Percentiles rank a stretch among this genome's conserved stretches.
Conservation (phyloP, 2,113 vertebrate species). For the Tetrax tetrax region DNA sequence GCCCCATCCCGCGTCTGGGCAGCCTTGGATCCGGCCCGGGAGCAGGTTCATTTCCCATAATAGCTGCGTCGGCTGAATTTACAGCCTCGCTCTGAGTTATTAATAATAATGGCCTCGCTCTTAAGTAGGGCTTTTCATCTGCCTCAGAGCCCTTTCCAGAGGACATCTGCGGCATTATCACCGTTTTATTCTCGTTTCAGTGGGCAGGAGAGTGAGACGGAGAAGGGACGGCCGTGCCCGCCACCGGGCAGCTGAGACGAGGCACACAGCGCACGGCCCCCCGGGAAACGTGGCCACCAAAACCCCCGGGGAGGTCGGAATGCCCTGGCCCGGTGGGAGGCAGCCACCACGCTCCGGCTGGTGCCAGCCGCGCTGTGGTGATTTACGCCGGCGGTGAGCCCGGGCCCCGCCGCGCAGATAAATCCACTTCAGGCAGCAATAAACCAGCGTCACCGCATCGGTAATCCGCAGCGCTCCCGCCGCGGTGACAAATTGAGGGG, state of each 20-base stretch:
- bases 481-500: neutral
- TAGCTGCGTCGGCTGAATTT: conserved; percentile 41
- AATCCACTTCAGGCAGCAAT: conserved; percentile 35
- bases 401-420: neutral
- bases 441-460: conserved; percentile 13
- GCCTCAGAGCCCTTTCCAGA: conserved; percentile 53
- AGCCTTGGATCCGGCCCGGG: neutral
- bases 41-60: conserved; percentile 18
- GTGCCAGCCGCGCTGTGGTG: neutral
- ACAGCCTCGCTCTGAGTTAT: conserved; percentile 36
- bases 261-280: accelerated
- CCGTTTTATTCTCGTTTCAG: conserved; percentile 1
- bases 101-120: conserved; percentile 58
- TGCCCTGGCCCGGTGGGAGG: accelerated
- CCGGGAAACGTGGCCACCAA: accelerated
- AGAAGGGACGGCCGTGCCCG: neutral
- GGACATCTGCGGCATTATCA: conserved; percentile 41
- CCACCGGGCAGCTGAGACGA: accelerated
- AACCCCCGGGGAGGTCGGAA: neutral
- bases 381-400: neutral
- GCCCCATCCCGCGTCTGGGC: neutral
- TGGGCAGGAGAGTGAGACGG: neutral
- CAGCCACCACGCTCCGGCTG: neutral
- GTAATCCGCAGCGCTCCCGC: neutral
- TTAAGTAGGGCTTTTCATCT: conserved; percentile 55